Percentiles rank a stretch among this genome's conserved stretches.
phyloP scores from a whole-genome alignment of 1,140 invertebrate species.

The Nautilus pompilius region DNA sequence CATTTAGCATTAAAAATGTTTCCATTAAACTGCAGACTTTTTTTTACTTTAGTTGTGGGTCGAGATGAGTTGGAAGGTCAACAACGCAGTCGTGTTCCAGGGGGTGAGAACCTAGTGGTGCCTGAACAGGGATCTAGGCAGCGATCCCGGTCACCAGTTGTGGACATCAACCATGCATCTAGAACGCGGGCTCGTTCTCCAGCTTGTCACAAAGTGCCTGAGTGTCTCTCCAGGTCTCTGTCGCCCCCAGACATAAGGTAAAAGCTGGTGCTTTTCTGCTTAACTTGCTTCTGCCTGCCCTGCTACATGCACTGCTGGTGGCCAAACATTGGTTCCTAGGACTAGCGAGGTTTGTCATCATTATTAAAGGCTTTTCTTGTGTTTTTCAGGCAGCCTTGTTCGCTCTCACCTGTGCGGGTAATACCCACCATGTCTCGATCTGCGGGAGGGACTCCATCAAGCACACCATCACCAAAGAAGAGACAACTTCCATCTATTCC shows the following conservation, averaged over 20 bases:
- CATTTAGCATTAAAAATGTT: slow-evolving; percentile 3
- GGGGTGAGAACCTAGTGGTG: slow-evolving; percentile 64
- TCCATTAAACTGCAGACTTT: too few species aligned
- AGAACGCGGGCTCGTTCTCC: slow-evolving; percentile 56
- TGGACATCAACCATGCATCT: slow-evolving; percentile 59
- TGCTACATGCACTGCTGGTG: too few species aligned
- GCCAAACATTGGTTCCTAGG: too few species aligned
- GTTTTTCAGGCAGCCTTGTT: slow-evolving; percentile 7
- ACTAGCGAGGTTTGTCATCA: background rate
- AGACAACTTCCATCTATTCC: slow-evolving; percentile 91
- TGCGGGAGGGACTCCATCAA: slow-evolving; percentile 87
- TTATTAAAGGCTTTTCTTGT: background rate
- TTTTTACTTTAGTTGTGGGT: slow-evolving; percentile 22
- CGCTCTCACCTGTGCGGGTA: slow-evolving; percentile 20
- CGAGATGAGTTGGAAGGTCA: slow-evolving; percentile 22
- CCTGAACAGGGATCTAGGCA: slow-evolving; percentile 49
- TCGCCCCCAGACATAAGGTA: slow-evolving; percentile 73
- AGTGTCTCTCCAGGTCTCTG: slow-evolving; percentile 66
- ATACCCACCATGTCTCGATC: slow-evolving; percentile 69
- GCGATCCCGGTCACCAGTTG: slow-evolving; percentile 49
- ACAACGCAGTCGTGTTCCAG: slow-evolving; percentile 9
- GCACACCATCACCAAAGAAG: slow-evolving; percentile 83
- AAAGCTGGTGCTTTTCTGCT: too few species aligned
- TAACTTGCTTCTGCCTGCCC: too few species aligned
- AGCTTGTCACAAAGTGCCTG: slow-evolving; percentile 59